Base-by-base conservation (phyloP, 1,140 invertebrate genomes). In the Halesus radiatus region DNA sequence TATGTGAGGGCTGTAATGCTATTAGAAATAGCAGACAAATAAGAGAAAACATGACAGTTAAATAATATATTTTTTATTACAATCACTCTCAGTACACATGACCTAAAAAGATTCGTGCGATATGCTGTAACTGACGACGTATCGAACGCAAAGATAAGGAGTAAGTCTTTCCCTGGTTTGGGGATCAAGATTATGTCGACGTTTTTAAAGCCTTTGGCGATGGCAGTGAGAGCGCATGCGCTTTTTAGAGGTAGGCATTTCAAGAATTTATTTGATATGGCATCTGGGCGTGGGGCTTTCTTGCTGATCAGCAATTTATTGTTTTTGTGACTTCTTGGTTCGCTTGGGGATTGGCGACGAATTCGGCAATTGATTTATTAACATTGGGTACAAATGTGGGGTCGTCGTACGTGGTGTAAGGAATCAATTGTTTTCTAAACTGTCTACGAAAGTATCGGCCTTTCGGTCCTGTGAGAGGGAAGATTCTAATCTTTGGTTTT, bases 231-330 rank as follows among this genome's bases (percentile, higher is more conserved):
- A 13, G 62, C 32, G 18, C 62, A 66, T 3, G 32, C 8, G 10
- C 26, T 15, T 16, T 66, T 66, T 0, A 18, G 23, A 2, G 29
- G 62, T 16, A 66, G 22, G 29, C 16, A 29, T 20, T 66, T 45
- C 4, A 66, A n/a, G n/a, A 66, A 45, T 66, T 66, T 66, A 66
- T 66, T 66, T n/a, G 29, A 3, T 15, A 45, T 66, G 13, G 62
- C 62, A 7, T 45, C 62, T 5, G 62, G 29, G 23, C 29, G 29
- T 3, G 62, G 23, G 23, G 62, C 62, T 16, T 66, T 66, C 37
- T 29, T 15, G 13, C 0, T 13, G 7, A 29, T 66, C 0, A 37
- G 13, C 0, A 1, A 16, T 15, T 15, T 29, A 66, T 66, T 29
- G 45, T 66, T 15, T 29, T 32, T n/a, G 6, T 22, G 13, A 66